Evolutionary conservation across 2,888 invertebrate species (phyloP).

Genomic region (Lathronympha strigana): DNA sequence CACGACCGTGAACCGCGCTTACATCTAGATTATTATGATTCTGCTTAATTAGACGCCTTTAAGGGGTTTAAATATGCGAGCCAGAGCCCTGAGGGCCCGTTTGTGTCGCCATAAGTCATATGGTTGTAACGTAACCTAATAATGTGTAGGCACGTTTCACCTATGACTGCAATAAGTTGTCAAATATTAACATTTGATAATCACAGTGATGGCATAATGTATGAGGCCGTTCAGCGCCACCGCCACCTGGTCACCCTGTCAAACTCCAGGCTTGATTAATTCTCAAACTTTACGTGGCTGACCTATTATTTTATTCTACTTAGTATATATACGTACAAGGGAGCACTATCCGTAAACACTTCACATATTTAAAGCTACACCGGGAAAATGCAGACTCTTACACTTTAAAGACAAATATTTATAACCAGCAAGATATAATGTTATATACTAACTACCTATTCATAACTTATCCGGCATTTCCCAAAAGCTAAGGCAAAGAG

Average conservation of each 20-base stretch:
- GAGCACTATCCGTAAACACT: no score
- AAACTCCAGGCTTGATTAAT: no score
- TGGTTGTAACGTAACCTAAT: background rate
- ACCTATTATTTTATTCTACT: no score
- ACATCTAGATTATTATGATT: conserved; percentile 1
- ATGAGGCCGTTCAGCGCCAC: no score
- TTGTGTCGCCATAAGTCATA: background rate
- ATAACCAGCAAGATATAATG: background rate
- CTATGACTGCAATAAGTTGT: no score
- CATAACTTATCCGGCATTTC: conserved; percentile 21
- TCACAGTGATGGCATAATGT: no score
- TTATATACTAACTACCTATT: conserved; percentile 2
- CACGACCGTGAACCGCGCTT: conserved; percentile 2
- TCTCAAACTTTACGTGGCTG: no score
- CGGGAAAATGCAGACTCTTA: background rate
- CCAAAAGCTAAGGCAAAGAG: conserved; percentile 14
- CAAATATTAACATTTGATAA: no score
- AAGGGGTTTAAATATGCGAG: conserved; percentile 17
- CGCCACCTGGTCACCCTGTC: no score
- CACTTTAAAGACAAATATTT: background rate
- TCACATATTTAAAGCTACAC: background rate
- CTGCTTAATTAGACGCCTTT: conserved; percentile 16
- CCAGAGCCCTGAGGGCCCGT: background rate
- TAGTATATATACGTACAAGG: no score
- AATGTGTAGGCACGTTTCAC: background rate